Evolutionary conservation across 37 sponge, comb jelly and placozoan species (phyloP), one percentile per base, ranked within the genome.

Genomic region (Corticium candelabrum): DNA sequence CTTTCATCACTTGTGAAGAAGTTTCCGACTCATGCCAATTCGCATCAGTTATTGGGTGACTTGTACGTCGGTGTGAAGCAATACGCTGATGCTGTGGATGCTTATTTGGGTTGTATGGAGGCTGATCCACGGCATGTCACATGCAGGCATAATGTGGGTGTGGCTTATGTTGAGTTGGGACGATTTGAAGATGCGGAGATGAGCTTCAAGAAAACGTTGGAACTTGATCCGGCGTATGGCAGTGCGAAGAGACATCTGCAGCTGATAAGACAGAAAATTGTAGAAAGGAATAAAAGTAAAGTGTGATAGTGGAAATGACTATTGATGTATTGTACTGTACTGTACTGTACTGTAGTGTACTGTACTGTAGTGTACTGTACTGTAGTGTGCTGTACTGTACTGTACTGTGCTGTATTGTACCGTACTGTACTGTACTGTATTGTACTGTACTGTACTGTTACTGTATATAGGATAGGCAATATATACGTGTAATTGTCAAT

Each of bases 31-130:
- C 36, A 75, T 38, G 40, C 38, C 37, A 75, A 75, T 35, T 35
- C 76, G 5, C 2, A 3, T 1, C 39, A 37, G 76, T 38, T 75
- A 3, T 38, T 75, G 3, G 76, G 76, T 3, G 76, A 75, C 76
- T 39, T 35, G 32, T 38, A 75, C 76, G 35, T 37, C 31, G 2
- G 3, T 32, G 41, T 75, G 41, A 2, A 75, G 3, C 38, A 75
- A 36, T 50, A 50, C 62, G 62, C 11, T 27, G 21, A 50, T 27
- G 62, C 62, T 50, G 21, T 50, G 11, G 21, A 11, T 21, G 62
- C 62, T 11, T 50, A 50, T 50, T 27, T 11, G 62, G 62, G 62
- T 27, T 50, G 62, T 50, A 27, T 50, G 62, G 21, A 50, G 21
- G 62, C 21, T 27, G 62, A 50, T 21, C 11, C 11, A 11, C 62